Conservation (phyloP, 1,140 invertebrate genomes). For the Periplaneta americana region DNA sequence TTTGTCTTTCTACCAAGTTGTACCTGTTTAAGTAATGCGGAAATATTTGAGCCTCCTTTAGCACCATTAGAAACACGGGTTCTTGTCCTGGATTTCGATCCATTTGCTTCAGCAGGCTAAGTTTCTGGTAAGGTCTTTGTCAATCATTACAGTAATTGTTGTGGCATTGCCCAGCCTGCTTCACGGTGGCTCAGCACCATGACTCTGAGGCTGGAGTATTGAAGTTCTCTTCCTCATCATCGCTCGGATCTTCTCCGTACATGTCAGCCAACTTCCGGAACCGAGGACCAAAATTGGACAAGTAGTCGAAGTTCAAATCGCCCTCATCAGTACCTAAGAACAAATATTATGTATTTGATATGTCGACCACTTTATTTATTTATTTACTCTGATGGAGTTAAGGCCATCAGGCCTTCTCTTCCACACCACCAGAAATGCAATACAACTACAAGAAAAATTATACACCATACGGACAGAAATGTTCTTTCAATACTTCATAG, state of each 20-base stretch:
- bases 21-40: background rate
- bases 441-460: no score
- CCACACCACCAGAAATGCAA: no score
- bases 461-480: no score
- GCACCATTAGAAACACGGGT: background rate
- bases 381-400: no score
- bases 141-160: background rate
- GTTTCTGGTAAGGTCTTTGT: background rate
- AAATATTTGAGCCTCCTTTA: background rate
- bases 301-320: conserved; percentile 94
- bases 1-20: background rate
- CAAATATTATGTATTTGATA: conserved; percentile 15
- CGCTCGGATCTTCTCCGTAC: conserved; percentile 88
- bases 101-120: background rate
- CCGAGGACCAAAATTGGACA: conserved; percentile 92
- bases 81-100: background rate
- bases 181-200: conserved; percentile 54
- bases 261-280: conserved; percentile 96
- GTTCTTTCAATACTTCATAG: no score
- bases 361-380: no score
- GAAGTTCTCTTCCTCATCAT: conserved; percentile 64
- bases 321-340: conserved; percentile 79
- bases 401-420: no score
- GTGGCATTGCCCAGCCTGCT: background rate
- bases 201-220: conserved; percentile 59